phyloP scores from a whole-genome alignment of 2,888 invertebrate species.

The Agapetus fuscipes region DNA sequence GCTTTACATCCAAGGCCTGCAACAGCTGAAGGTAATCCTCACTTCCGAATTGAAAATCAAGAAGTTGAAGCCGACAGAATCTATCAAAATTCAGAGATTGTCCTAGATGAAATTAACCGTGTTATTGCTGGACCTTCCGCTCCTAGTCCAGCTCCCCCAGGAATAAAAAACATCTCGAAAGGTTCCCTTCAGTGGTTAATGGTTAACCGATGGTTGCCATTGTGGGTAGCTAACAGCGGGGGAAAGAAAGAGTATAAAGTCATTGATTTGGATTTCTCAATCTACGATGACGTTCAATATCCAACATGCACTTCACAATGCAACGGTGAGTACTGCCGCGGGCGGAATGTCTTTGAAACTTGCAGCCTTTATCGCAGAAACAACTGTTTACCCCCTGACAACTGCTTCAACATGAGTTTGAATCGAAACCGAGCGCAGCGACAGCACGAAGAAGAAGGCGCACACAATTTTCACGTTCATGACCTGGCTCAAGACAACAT shows the following conservation, averaged over 20 bases:
- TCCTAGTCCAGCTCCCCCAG: conserved; percentile 26
- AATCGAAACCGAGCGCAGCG: not conserved
- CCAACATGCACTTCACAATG: conserved; percentile 18
- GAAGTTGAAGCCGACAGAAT: conserved; percentile 38
- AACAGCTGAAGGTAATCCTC: conserved; percentile 20
- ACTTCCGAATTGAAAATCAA: conserved; percentile 29
- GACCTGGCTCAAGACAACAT: not conserved
- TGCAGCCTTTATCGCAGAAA: conserved; percentile 15
- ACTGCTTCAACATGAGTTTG: conserved; percentile 4
- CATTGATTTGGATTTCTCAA: conserved; percentile 36
- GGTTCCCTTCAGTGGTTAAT: conserved; percentile 56
- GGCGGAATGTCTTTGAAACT: conserved; percentile 10
- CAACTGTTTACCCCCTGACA: conserved; percentile 10
- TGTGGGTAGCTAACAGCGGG: conserved; percentile 49
- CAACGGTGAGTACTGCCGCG: conserved; percentile 14
- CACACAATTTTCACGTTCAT: not conserved
- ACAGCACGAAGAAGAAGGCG: not conserved
- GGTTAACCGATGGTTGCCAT: conserved; percentile 55
- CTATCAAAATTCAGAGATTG: conserved; percentile 31
- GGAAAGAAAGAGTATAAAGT: conserved; percentile 45
- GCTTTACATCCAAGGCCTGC: conserved; percentile 28
- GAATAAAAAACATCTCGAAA: conserved; percentile 44
- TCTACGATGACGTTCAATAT: conserved; percentile 23
- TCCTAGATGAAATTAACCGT: conserved; percentile 26
- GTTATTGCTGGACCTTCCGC: conserved; percentile 24